Evolutionary conservation across 92 coral and sea anemone species (phyloP), one percentile per base, ranked within the genome.

Genomic region (Isaurus tuberculatus): DNA sequence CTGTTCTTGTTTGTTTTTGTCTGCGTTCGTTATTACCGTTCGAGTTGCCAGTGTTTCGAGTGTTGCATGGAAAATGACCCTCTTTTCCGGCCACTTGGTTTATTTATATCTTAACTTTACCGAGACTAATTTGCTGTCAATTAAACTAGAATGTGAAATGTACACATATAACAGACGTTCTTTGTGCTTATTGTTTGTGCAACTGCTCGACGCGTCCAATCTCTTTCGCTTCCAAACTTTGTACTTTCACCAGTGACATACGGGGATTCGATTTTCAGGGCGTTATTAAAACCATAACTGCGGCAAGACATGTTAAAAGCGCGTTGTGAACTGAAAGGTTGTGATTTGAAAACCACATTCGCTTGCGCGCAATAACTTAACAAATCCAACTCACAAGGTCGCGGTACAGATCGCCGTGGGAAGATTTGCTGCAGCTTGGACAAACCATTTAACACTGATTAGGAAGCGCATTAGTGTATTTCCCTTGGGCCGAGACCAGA

Each of bases 381-480:
- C n/a, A 26, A 77, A 40, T 29, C 11, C 37, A 33, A 58, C 14
- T 67, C 19, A 4, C 20, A 57, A 23, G 82, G 15, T 26, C 34
- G 82, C 53, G 33, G 48, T 57, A 9, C 7, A 58, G 60, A 57
- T 77, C 70, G 20, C 82, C 82, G 82, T 60, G 70, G 69, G 70
- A 77, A 77, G 82, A 58, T 77, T 27, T 60, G 57, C 36, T 36
- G 82, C 70, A 57, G 55, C 49, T 58, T 22, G 69, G 51, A 13
- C 33, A 36, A 58, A 61, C 70, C 82, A 77, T 77, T 77, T 77
- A 77, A 77, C 82, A 77, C 53, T 77, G 82, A 77, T 77, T 77
- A 77, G 58, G 82, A 13, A 40, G 16, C 27, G 82, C 13, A 34
- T 77, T 77, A 77, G 34, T 20, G 70, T 34, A 70, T 57, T 77